Percentiles rank a stretch among this genome's conserved stretches.
Evolutionary conservation across 2,888 invertebrate species (phyloP).

Genomic region (Galerucella calmariensis): DNA sequence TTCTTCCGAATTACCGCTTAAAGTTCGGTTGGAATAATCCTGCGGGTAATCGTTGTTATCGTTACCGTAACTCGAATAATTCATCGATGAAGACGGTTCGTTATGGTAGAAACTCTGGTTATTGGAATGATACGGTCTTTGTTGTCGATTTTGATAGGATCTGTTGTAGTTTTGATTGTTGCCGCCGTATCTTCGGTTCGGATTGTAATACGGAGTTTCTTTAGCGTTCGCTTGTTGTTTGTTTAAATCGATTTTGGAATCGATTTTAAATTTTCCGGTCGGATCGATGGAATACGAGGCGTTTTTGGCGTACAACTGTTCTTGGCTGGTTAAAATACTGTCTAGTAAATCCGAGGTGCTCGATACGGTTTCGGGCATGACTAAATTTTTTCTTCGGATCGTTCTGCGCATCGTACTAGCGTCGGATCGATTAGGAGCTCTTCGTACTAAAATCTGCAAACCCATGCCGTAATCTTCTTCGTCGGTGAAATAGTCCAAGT

Average conservation of each 20-base stretch:
- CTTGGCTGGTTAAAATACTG: conserved; percentile 77
- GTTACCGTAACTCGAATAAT: conserved; percentile 36
- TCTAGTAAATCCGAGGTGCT: conserved; percentile 73
- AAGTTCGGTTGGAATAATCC: conserved; percentile 56
- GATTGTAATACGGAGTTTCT: conserved; percentile 40
- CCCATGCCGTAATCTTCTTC: conserved; percentile 46
- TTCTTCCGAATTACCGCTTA: conserved; percentile 53
- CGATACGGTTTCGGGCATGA: conserved; percentile 58
- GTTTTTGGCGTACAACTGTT: conserved; percentile 75
- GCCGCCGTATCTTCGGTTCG: conserved; percentile 31
- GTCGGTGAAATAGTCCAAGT: conserved; percentile 75
- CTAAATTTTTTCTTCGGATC: conserved; percentile 65
- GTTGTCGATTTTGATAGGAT: conserved; percentile 39
- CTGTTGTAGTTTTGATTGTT: conserved; percentile 36
- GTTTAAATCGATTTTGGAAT: conserved; percentile 48
- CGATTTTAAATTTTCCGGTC: conserved; percentile 73
- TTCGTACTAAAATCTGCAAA: conserved; percentile 46
- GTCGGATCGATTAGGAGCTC: conserved; percentile 65
- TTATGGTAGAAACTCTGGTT: conserved; percentile 40
- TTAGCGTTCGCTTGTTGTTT: conserved; percentile 33
- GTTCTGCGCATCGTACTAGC: conserved; percentile 56
- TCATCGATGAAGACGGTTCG: conserved; percentile 44
- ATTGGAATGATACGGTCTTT: conserved; percentile 42
- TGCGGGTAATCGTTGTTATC: conserved; percentile 51
- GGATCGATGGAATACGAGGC: conserved; percentile 70